Conservation (phyloP, 1,140 invertebrate genomes). For the Ooceraea biroi region DNA sequence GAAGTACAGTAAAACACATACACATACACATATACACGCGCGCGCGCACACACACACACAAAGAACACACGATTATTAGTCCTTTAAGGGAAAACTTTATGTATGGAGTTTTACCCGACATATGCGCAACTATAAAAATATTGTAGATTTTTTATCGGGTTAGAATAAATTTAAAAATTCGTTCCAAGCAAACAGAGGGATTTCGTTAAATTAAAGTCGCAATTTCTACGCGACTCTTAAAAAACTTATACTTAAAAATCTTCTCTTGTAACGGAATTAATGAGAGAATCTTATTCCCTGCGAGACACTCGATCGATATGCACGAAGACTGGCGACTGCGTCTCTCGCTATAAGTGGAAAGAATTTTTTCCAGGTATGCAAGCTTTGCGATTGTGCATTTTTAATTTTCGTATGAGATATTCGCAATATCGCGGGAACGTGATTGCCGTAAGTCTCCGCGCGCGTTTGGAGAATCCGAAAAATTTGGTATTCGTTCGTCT, state of each 20-base stretch:
- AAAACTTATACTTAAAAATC: constrained; percentile 33
- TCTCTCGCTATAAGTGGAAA: not conserved
- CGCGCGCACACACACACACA: not conserved
- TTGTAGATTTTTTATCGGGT: not conserved
- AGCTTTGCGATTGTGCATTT: constrained; percentile 38
- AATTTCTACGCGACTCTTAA: constrained; percentile 6
- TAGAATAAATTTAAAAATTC: not conserved
- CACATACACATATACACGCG: too few relatives aligned
- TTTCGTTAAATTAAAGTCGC: constrained; percentile 11
- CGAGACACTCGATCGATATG: constrained; percentile 31
- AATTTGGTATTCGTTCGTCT: constrained; percentile 27
- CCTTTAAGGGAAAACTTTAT: constrained; percentile 49
- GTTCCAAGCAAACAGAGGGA: not conserved
- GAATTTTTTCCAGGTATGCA: constrained; percentile 40
- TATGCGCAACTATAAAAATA: constrained; percentile 29
- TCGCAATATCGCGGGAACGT: constrained; percentile 54
- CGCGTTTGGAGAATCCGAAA: constrained; percentile 24
- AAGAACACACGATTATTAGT: constrained; percentile 2
- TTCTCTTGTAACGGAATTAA: not conserved
- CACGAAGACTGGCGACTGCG: not conserved
- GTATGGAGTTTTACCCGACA: constrained; percentile 31
- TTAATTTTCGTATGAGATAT: constrained; percentile 59
- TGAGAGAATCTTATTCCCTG: not conserved
- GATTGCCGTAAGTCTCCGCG: constrained; percentile 44
- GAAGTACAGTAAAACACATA: not conserved